Base-by-base conservation (phyloP, 2,888 invertebrate species). In the Zelleria hepariella region DNA sequence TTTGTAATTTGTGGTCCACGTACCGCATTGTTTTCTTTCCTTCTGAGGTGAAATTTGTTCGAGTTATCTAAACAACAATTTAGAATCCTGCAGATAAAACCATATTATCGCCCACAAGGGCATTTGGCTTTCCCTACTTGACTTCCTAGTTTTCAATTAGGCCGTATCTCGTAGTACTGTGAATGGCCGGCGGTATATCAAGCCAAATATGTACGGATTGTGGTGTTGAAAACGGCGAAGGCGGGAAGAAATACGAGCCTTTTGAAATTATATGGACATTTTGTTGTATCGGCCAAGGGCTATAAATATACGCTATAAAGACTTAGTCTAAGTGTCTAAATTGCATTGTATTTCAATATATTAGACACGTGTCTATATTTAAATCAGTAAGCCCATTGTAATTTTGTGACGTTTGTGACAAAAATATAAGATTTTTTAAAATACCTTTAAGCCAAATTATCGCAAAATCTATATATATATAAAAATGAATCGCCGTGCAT, bases 101-200 rank as follows among this genome's bases (percentile, higher is more conserved):
- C 32, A 15, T 42, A 42, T 42, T 42, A 42, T 15, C 15, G 32
- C 15, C 32, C 15, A 10, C 55, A 55, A 18, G n/a, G 18, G 27
- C 18, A 18, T 26, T 55, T 52, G 3, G 32, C 8, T n/a, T 10
- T 21, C 52, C 53, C 47, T 32, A 58, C 63, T 59, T 42, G 66
- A 68, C 68, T 78, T 76, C 78, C 78, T 75, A 71, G 70, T 74
- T 67, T 67, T 66, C 71, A 71, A 74, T 75, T 73, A 72, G 67
- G 62, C 57, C 59, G 61, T 59, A 64, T 65, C 59, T 66, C 51
- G 10, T 60, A 20, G 10, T 24, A 18, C 42, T 32, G 27, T 62
- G 61, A 59, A 59, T 54, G 53, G 59, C 61, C 62, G 58, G 61
- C 59, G 62, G 62, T 59, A 65, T 66, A 66, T 64, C 62, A 64